Evolutionary conservation across 1,140 invertebrate genomes (phyloP).

Genomic region (Magallana angulata): DNA sequence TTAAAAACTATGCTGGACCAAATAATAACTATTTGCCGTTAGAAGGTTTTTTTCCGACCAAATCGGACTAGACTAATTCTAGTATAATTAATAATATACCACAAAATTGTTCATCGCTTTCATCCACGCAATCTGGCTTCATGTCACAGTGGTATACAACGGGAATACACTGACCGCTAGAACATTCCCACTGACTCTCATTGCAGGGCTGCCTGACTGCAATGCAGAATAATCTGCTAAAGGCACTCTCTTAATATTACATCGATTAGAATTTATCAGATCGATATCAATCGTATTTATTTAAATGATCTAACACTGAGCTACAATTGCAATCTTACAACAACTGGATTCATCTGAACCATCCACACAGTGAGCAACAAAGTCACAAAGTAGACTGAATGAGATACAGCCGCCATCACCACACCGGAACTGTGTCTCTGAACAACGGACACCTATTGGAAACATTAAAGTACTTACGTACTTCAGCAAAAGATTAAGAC

Average conservation of each 20-base stretch:
- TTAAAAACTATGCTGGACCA: too few relatives aligned
- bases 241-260: too few relatives aligned
- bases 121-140: constrained; percentile 47
- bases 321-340: constrained; percentile 53
- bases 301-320: too few relatives aligned
- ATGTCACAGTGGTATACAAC: constrained; percentile 43
- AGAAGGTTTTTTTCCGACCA: too few relatives aligned
- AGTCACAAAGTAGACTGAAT: constrained; percentile 83
- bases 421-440: constrained; percentile 28
- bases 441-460: constrained; percentile 5
- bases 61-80: too few relatives aligned
- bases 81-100: constrained; percentile 34
- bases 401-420: constrained; percentile 64
- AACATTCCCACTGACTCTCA: constrained; percentile 42
- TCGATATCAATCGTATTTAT: too few relatives aligned
- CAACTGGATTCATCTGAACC: constrained; percentile 70
- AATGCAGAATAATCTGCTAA: too few relatives aligned
- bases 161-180: constrained; percentile 50
- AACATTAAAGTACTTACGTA: too few relatives aligned
- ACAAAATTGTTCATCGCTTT: constrained; percentile 53
- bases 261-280: too few relatives aligned
- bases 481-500: too few relatives aligned
- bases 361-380: constrained; percentile 80
- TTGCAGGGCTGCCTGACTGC: background rate
- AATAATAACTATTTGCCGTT: too few relatives aligned